Percentiles rank a stretch among this genome's conserved stretches.
Conservation (phyloP, 2,888 invertebrate genomes). For the Philhelius pedissequus region DNA sequence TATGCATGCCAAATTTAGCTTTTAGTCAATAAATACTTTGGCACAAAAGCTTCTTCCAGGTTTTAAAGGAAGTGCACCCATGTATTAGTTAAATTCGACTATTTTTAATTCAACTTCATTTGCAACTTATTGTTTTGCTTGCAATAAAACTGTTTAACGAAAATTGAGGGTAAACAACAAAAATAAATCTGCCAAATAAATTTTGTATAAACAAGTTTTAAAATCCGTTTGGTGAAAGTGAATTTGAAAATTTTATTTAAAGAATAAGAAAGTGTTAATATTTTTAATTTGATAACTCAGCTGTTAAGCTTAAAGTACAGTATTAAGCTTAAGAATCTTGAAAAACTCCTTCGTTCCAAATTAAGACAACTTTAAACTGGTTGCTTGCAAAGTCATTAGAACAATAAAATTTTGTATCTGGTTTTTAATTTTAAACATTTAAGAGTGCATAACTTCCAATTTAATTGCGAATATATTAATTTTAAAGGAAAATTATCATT, state of each 20-base stretch:
- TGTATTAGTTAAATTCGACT: no score
- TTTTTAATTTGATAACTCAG: no score
- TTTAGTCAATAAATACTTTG: no score
- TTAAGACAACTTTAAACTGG: background rate
- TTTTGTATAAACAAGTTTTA: background rate
- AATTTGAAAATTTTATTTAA: background rate
- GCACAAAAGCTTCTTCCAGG: no score
- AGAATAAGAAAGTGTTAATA: background rate
- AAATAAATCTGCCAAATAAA: background rate
- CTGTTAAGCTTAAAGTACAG: no score
- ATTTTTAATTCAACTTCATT: slow-evolving; percentile 1
- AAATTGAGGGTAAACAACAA: background rate
- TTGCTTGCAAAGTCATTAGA: background rate
- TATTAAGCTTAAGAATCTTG: background rate
- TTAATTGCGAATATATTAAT: background rate
- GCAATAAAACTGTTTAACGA: background rate
- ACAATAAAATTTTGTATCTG: background rate
- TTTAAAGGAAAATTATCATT: background rate
- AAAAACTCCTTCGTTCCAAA: background rate
- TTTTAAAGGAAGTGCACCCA: no score
- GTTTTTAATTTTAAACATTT: background rate
- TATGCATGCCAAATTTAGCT: no score
- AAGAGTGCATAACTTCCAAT: background rate
- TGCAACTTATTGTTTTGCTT: background rate
- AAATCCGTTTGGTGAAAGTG: background rate